Evolutionary conservation across 2,113 vertebrate genomes (phyloP).

Genomic region (Elephantulus edwardii): DNA sequence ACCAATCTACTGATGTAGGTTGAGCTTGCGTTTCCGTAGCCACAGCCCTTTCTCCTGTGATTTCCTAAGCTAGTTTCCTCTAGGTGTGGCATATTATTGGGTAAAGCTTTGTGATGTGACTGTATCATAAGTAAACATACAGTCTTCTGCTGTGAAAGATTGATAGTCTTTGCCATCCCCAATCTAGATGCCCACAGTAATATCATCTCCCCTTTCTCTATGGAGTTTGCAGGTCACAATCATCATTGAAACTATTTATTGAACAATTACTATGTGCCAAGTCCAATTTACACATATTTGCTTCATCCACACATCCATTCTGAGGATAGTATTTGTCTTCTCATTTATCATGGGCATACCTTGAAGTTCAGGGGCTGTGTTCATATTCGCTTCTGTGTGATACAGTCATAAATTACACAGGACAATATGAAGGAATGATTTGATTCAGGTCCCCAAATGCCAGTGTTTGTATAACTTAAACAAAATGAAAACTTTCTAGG

Average conservation of each 20-base stretch:
- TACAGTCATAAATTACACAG: neutral
- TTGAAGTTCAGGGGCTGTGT: neutral
- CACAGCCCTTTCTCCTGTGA: neutral
- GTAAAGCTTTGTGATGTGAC: neutral
- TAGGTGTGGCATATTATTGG: neutral
- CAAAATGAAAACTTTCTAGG: conserved; percentile 66
- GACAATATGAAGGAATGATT: conserved; percentile 32
- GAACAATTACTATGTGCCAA: neutral
- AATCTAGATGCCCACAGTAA: neutral
- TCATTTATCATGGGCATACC: neutral
- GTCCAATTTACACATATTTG: neutral
- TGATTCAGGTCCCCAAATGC: conserved; percentile 43
- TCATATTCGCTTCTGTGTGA: neutral
- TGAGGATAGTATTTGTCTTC: neutral
- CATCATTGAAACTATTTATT: neutral
- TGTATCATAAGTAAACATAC: neutral
- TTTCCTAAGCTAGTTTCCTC: neutral
- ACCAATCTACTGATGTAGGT: neutral
- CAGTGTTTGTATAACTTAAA: conserved; percentile 49
- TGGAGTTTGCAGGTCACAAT: neutral
- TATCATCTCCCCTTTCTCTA: neutral
- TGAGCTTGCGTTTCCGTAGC: neutral
- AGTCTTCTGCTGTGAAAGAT: neutral
- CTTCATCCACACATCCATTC: neutral
- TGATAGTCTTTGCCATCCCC: no score